These are phyloP conservation scores for Brachionus calyciflorus DNA, from an alignment of 1,140 invertebrate genomes.

Conservation along the genomic window DNA sequence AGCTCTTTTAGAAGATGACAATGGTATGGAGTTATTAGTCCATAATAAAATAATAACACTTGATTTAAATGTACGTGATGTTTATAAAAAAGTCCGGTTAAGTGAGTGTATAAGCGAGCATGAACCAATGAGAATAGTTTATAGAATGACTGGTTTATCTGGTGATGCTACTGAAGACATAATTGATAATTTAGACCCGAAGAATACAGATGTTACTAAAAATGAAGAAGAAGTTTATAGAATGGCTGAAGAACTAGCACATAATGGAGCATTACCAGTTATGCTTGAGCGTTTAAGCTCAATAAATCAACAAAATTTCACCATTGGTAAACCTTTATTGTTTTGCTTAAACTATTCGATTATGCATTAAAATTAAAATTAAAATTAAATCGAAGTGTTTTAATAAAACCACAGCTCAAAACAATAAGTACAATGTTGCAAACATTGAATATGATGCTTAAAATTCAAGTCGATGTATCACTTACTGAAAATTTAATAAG, in stretches of 20 bases:
- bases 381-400: conserved; percentile 61
- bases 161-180: conserved; percentile 98
- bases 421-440: conserved; percentile 61
- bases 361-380: conserved; percentile 72
- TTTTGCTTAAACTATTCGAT: conserved; percentile 77
- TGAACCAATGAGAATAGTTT: conserved; percentile 92
- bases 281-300: conserved; percentile 65
- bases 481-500: conserved; percentile 76
- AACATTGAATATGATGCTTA: conserved; percentile 57
- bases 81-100: conserved; percentile 73
- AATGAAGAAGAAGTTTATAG: conserved; percentile 90
- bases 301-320: conserved; percentile 67
- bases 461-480: conserved; percentile 61
- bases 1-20: conserved; percentile 91
- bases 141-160: conserved; percentile 89
- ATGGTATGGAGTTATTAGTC: conserved; percentile 94
- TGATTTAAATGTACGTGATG: conserved; percentile 88
- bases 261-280: conserved; percentile 81
- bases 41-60: conserved; percentile 97
- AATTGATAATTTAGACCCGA: conserved; percentile 85
- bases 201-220: conserved; percentile 76
- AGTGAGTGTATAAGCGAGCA: conserved; percentile 66
- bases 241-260: conserved; percentile 72
- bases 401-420: conserved; percentile 61
- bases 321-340: conserved; percentile 72